Evolutionary conservation across 2,797 vertebrate species (phyloP).

Genomic region (Sebastes miniatus): DNA sequence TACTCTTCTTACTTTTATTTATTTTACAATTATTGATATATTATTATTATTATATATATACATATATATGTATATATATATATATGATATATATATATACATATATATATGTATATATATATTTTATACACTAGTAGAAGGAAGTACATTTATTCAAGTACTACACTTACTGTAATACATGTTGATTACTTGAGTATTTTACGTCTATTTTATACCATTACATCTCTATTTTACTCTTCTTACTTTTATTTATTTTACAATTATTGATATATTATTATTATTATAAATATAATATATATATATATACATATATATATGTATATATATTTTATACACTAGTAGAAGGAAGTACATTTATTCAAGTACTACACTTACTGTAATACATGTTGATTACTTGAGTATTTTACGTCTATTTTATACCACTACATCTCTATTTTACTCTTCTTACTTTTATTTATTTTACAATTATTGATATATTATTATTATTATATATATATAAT

Average conservation of each 20-base stretch:
- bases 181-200: background rate
- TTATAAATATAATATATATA: too few relatives aligned
- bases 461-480: background rate
- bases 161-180: too few relatives aligned
- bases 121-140: background rate
- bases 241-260: background rate
- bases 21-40: background rate
- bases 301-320: too few relatives aligned
- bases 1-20: background rate
- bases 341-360: background rate
- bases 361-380: background rate
- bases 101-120: too few relatives aligned
- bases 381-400: background rate
- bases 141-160: background rate
- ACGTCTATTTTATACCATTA: background rate
- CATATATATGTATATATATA: too few relatives aligned
- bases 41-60: too few relatives aligned
- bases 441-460: background rate
- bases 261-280: background rate
- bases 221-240: too few relatives aligned
- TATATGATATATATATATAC: too few relatives aligned
- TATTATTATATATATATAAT: too few relatives aligned
- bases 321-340: too few relatives aligned
- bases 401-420: background rate
- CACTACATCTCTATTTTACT: too few relatives aligned